These are phyloP conservation scores for Sipha maydis DNA, from an alignment of 2,888 invertebrate species.

Conservation along the genomic window DNA sequence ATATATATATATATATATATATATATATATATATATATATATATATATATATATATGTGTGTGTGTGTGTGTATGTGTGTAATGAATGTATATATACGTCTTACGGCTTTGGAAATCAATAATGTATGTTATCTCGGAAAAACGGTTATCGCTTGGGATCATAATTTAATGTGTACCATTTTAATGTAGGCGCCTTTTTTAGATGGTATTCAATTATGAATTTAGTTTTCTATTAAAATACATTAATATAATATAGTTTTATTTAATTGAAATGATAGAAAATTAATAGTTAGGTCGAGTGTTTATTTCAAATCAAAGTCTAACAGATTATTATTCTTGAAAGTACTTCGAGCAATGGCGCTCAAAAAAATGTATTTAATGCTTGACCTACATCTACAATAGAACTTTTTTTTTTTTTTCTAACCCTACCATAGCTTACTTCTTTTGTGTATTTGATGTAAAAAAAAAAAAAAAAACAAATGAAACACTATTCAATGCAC, in stretches of 20 bases:
- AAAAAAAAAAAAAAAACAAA: slow-evolving; percentile 13
- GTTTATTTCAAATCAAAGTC: slow-evolving; percentile 21
- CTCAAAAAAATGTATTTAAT: slow-evolving; percentile 40
- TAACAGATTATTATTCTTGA: slow-evolving; percentile 7
- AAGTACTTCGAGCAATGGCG: background rate
- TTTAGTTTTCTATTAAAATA: background rate
- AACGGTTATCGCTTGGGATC: slow-evolving; percentile 25
- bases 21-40: background rate
- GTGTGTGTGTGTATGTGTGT: no score
- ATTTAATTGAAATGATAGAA: background rate
- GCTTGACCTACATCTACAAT: slow-evolving; percentile 49
- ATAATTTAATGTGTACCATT: background rate
- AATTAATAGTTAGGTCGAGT: background rate
- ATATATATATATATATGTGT: background rate
- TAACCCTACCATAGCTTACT: background rate
- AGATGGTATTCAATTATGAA: background rate
- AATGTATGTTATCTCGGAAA: slow-evolving; percentile 49
- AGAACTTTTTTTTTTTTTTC: slow-evolving; percentile 20
- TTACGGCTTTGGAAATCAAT: slow-evolving; percentile 45
- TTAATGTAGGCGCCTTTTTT: background rate
- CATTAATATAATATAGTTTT: background rate
- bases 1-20: background rate
- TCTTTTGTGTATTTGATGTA: slow-evolving; percentile 12
- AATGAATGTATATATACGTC: background rate
- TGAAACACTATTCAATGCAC: slow-evolving; percentile 6